Percentiles rank a stretch among this genome's conserved stretches.
Conservation (phyloP, 2,888 invertebrate species). For the Pseudococcus longispinus region DNA sequence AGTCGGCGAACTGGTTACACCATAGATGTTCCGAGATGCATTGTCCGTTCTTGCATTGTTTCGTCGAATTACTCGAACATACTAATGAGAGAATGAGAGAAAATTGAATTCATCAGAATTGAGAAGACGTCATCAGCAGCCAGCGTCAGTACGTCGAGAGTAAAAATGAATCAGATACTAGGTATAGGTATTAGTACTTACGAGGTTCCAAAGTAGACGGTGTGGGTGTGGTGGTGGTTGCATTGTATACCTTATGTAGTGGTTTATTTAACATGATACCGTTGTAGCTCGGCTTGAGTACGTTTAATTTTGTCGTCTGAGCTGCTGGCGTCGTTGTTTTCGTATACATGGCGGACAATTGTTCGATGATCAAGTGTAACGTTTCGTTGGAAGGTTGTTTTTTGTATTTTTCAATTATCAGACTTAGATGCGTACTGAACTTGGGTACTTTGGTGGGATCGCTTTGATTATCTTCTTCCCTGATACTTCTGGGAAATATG, state of each 20-base stretch:
- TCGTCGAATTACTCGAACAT: slow-evolving; percentile 59
- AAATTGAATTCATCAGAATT: background rate
- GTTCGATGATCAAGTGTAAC: slow-evolving; percentile 52
- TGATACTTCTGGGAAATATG: slow-evolving; percentile 47
- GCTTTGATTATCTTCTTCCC: slow-evolving; percentile 25
- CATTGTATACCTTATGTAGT: slow-evolving; percentile 25
- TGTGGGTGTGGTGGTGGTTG: slow-evolving; percentile 21
- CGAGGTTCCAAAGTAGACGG: background rate
- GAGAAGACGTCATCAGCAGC: background rate
- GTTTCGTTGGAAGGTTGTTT: slow-evolving; percentile 55
- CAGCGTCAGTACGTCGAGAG: no score
- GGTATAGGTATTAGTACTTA: background rate
- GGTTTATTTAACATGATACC: slow-evolving; percentile 42
- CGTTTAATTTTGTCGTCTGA: background rate
- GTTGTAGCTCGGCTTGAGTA: slow-evolving; percentile 9
- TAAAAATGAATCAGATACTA: no score
- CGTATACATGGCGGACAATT: slow-evolving; percentile 53
- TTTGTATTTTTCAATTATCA: slow-evolving; percentile 52
- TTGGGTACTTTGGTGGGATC: background rate
- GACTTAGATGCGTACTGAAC: background rate
- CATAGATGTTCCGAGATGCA: slow-evolving; percentile 72
- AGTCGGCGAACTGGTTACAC: slow-evolving; percentile 76
- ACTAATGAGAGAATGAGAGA: background rate
- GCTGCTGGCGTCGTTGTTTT: slow-evolving; percentile 36
- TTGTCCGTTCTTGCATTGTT: slow-evolving; percentile 70